phyloP scores from a whole-genome alignment of 2,797 vertebrate genomes.

The Knipowitschia caucasica region DNA sequence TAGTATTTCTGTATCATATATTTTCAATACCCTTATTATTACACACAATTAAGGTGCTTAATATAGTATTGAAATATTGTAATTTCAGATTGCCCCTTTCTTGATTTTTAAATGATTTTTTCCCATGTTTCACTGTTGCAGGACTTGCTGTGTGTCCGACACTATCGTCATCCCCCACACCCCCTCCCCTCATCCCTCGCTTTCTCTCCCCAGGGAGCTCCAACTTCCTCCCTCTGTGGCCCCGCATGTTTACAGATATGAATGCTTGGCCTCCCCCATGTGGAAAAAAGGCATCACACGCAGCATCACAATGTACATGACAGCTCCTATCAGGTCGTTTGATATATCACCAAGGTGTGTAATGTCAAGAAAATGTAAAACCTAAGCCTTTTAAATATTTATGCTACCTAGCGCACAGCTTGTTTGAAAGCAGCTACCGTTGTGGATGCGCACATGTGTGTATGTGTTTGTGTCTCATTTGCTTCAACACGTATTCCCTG shows the following conservation, averaged over 20 bases:
- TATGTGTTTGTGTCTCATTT: slow-evolving; percentile 56
- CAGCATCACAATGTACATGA: slow-evolving; percentile 55
- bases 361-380: slow-evolving; percentile 65
- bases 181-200: slow-evolving; percentile 25
- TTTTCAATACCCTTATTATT: not conserved
- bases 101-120: slow-evolving; percentile 7
- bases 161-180: slow-evolving; percentile 5
- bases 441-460: slow-evolving; percentile 1
- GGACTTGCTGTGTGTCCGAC: slow-evolving; percentile 6
- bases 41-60: not conserved
- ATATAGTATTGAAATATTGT: not conserved
- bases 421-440: slow-evolving; percentile 32
- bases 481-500: slow-evolving; percentile 61
- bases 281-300: slow-evolving; percentile 45
- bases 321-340: slow-evolving; percentile 60
- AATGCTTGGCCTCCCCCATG: slow-evolving; percentile 47
- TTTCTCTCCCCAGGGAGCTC: slow-evolving; percentile 38
- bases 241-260: slow-evolving; percentile 49
- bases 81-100: not conserved
- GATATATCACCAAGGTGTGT: slow-evolving; percentile 52
- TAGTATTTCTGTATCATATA: no score
- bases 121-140: slow-evolving; percentile 9
- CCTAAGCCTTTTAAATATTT: slow-evolving; percentile 61
- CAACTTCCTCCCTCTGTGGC: slow-evolving; percentile 55
- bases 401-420: slow-evolving; percentile 43